Base-by-base conservation (phyloP, 2,888 invertebrate genomes). In the Embidobia sp. region DNA sequence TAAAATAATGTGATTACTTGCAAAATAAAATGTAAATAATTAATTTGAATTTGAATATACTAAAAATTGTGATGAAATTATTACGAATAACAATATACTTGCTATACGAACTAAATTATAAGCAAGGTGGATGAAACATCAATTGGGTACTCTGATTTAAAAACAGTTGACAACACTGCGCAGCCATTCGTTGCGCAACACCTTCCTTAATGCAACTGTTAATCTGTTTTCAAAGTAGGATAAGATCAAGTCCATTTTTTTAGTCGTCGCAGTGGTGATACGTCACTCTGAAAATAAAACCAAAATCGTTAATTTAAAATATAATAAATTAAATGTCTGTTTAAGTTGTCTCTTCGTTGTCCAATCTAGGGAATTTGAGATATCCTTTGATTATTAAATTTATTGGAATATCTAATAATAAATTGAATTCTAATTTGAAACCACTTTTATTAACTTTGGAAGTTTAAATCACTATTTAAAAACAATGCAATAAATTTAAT, bases 181-280 rank as follows among this genome's bases (percentile, higher is more conserved):
- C 51, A 55, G 29, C 35, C 42, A 16, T 37, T 48, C 37, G 33
- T 27, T 40, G 63, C 19, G 27, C 37, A 63, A 15, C 44, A 57
- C 19, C 49, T 55, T 44, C 61, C 27, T 33, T 55, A 51, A 69
- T 63, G 27, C 51, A 76, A 69, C 51, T 59, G 29, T 76, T 40
- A 53, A 74, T 44, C n/a, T n/a, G 26, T 40, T 48, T 66, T 63
- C 44, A 64, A 76, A 76, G 63, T 59, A 44, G 7, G 18, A 40
- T 69, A 40, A 63, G 53, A 70, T 70, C 42, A 70, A 48, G 42
- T 49, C 55, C 79, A 78, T 59, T 76, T 78, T 80, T 75, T 87
- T 81, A 88, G 73, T 85, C 84, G 64, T 86, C 87, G 77, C 86
- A 88, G 31, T 88, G 85, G 59, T 87, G 85, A 79, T 89, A 89